Conservation (phyloP, 2,113 vertebrate genomes). For the Megaleporinus macrocephalus region DNA sequence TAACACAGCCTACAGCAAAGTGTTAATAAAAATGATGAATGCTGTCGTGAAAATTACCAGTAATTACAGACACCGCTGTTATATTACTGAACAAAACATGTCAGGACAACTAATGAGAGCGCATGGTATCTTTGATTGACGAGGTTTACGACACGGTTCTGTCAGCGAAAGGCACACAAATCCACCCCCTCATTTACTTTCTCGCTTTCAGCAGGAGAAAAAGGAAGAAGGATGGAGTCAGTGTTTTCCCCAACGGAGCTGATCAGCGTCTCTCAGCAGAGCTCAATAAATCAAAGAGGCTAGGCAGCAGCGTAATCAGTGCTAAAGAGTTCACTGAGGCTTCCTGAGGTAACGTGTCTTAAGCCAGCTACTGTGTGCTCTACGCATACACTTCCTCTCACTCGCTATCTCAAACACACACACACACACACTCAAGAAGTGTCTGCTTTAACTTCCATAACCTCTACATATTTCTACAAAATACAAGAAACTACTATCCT, state of each 20-base stretch:
- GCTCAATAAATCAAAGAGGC: not conserved
- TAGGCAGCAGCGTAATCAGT: not conserved
- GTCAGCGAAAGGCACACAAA: not conserved
- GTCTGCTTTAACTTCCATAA: not conserved
- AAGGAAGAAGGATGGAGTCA: not conserved
- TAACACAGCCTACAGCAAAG: too few relatives aligned
- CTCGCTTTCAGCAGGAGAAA: not conserved
- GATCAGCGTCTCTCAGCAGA: not conserved
- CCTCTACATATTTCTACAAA: not conserved
- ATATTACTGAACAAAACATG: too few relatives aligned
- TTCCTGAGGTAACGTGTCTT: not conserved
- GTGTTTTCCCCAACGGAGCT: not conserved
- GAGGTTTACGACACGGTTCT: too few relatives aligned
- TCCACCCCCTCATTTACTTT: not conserved
- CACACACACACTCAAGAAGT: not conserved
- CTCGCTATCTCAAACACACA: not conserved
- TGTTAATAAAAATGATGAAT: too few relatives aligned
- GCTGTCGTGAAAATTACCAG: too few relatives aligned
- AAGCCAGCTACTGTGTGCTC: not conserved
- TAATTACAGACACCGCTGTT: too few relatives aligned
- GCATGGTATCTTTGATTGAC: too few relatives aligned
- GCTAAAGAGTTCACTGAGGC: not conserved
- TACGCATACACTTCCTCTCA: not conserved
- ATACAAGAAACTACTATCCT: too few relatives aligned
- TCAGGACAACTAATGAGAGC: too few relatives aligned